Base-by-base conservation (phyloP, 2,797 vertebrate genomes). In the Etheostoma perlongum region DNA sequence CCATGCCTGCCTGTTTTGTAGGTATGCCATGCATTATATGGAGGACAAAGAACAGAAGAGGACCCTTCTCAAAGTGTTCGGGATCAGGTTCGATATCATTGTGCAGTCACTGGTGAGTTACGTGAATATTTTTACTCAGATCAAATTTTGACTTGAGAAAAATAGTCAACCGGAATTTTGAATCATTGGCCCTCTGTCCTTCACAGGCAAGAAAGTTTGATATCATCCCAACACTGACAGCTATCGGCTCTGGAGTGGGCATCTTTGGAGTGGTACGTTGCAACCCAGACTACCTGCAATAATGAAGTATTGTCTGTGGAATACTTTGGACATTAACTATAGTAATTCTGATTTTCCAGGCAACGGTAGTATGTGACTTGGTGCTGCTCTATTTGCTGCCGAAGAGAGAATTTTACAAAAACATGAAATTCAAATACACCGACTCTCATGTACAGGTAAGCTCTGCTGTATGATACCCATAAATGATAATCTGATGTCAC, bases 221-320 rank as follows among this genome's bases (percentile, higher is more conserved):
- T 84, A 97, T 99, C 90, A 99, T 99, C 86, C 98, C 98, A 0
- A 99, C 98, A 0, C 91, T 99, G 89, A 99, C 96, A 4, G 97
- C 98, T 11, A 98, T 99, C 7, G 98, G 98, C 75, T 99, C 98
- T 25, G 98, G 98, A 76, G 98, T 99, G 76, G 98, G 98, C 79
- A 99, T 99, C 85, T 99, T 99, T 36, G 98, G 98, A 80, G 97
- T 99, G 96, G 98, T 99, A 92, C 94, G 97, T 95, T 64, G 63
- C 2, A 19, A 7, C 11, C 42, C 27, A n/a, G 7, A 60, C 27
- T 33, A 14, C 10, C 7, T 60, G 9, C 14, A 40, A 47, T 48
- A 0, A 16, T 54, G 11, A 12, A 40, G 65, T 25, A 4, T 14
- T 18, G 1, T 61, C 55, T 58, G 21, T 69, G 36, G 0, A 44